Base-by-base conservation (phyloP, 2,797 vertebrate species). In the Capromys pilorides region DNA sequence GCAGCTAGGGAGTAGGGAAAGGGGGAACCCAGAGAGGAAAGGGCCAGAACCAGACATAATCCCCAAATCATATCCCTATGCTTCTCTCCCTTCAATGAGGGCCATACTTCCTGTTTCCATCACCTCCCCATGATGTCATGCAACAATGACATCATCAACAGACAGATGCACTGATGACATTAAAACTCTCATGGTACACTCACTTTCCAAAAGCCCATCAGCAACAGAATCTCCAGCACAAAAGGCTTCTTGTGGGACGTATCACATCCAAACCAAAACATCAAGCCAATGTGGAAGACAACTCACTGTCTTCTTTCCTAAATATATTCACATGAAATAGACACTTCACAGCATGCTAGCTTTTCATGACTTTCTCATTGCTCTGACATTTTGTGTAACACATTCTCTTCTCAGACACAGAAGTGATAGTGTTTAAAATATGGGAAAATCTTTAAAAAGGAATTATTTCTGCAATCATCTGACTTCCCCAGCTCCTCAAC, bases 371-470 rank as follows among this genome's bases (percentile, higher is more conserved):
- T 90, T 41, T 93, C 82, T 81, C 51, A 13, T 39, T 85, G 88
- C 90, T 61, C 62, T 90, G 88, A 92, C 88, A 96, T 96, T 97
- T 94, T 88, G 90, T 16, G 54, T 78, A 62, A 88, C 88, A 88
- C 78, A 1, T 94, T 88, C 91, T 85, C 88, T 85, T 94, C 95
- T 86, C 94, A 96, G 90, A 86, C 84, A 33, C 8, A 85, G 78
- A 94, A 85, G 75, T 94, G 95, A 96, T 82, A 95, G 96, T 67
- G 33, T 88, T 84, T 71, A 85, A 64, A 96, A 92, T 31, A 66
- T 19, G 39, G 82, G 62, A 64, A 93, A 73, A 83, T 88, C 69
- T 12, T 91, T 57, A n/a, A 66, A 77, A 75, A 85, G 66, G 51
- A 84, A 31, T 80, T 3, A 31, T 71, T 39, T 61, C 81, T 45